Percentiles rank a stretch among this genome's conserved stretches.
Evolutionary conservation across 2,113 vertebrate species (phyloP).

Genomic region (Manacus vitellinus): DNA sequence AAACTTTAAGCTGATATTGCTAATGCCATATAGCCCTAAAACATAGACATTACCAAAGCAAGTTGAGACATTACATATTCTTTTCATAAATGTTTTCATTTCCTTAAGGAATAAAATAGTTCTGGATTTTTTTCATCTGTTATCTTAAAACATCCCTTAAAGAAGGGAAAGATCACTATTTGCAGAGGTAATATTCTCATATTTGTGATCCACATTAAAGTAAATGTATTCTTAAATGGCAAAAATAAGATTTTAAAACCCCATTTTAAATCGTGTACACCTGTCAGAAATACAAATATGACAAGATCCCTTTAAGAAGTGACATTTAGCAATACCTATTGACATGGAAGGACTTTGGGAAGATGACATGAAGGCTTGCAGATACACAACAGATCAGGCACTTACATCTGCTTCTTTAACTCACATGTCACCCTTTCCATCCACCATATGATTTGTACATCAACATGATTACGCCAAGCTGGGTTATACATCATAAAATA

Average conservation of each 20-base stretch:
- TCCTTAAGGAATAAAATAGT: neutral
- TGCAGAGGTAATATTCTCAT: neutral
- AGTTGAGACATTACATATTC: neutral
- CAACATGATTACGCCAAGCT: neutral
- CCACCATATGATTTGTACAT: neutral
- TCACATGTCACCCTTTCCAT: constrained; percentile 28
- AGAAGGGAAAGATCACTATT: neutral
- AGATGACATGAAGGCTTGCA: neutral
- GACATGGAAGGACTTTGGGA: neutral
- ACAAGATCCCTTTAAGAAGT: neutral
- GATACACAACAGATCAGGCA: neutral
- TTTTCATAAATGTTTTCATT: neutral
- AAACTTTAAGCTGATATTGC: neutral
- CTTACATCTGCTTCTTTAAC: constrained; percentile 33
- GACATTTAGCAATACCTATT: neutral
- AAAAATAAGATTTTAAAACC: neutral
- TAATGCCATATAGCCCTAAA: neutral
- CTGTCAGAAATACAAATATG: neutral
- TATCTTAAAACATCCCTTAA: neutral
- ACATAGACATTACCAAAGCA: neutral
- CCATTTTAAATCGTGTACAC: neutral
- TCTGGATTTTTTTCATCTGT: neutral
- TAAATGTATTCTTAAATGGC: neutral
- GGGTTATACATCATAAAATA: neutral
- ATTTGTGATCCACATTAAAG: neutral